phyloP scores from a whole-genome alignment of 2,888 invertebrate genomes.

The Megaustenia siamemsis region DNA sequence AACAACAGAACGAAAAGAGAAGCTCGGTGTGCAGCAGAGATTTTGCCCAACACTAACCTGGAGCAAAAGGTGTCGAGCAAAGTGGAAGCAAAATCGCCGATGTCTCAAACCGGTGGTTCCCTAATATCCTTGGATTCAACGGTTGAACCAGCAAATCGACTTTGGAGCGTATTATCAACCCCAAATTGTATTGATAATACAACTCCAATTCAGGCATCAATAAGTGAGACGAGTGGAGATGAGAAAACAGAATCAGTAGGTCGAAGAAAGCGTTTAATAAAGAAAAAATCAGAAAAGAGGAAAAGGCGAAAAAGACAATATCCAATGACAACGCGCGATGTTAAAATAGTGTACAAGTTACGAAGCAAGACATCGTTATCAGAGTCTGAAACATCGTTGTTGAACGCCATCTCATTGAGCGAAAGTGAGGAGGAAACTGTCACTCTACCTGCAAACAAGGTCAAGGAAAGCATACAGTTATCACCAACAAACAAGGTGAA shows the following conservation, averaged over 20 bases:
- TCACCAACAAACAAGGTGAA: no score
- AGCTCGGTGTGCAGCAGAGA: no score
- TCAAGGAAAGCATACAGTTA: not conserved
- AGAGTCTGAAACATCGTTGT: not conserved
- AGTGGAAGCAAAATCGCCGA: not conserved
- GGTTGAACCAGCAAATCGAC: not conserved
- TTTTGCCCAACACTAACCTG: no score
- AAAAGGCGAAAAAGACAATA: not conserved
- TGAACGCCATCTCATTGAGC: not conserved
- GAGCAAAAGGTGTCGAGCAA: not conserved
- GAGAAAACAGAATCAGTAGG: not conserved
- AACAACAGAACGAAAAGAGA: no score
- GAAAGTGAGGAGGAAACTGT: not conserved
- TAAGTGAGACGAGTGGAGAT: not conserved
- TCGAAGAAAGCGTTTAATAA: not conserved
- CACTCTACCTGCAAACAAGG: not conserved
- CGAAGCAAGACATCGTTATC: not conserved
- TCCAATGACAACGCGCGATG: not conserved
- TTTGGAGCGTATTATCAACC: no score
- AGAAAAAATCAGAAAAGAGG: not conserved
- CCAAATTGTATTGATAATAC: not conserved
- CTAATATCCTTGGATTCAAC: not conserved
- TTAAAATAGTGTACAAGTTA: conserved; percentile 6
- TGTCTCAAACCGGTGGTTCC: not conserved
- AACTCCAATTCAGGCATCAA: not conserved